Evolutionary conservation across 2,888 invertebrate genomes (phyloP), one percentile per base, ranked within the genome.

Genomic region (Spodoptera exigua): DNA sequence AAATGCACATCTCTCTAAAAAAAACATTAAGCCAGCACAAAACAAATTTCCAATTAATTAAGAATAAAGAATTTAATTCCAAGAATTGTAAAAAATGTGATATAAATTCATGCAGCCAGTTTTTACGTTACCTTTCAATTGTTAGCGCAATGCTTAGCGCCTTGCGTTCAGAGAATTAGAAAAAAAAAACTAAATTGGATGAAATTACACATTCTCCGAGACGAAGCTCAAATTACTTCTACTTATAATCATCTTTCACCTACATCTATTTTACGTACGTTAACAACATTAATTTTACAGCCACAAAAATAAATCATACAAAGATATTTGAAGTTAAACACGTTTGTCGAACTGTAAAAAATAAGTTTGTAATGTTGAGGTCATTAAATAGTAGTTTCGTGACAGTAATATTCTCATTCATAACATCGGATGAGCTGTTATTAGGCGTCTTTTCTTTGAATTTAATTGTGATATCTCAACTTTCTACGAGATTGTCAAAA

Each of bases 121-220:
- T 72, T 77, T 70, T 57, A 67, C 64, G 70, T 70, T 73, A 70
- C 76, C 61, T 72, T 66, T 60, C 66, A 56, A 73, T 76, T 74
- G 63, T 67, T 64, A 72, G 54, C 63, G 59, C 44, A 35, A 34
- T 63, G 63, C 44, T 73, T 76, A 76, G 41, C 63, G 63, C 65
- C 41, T 40, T 51, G 7, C 7, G 37, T 36, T 47, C 43, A 32
- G 21, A 27, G 12, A 27, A 45, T 37, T 47, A 37, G 10, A 61
- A 75, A 77, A 76, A 77, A 81, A 82, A 83, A 86, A 82, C 81
- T 73, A 85, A 88, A 90, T 90, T 88, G 82, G 85, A 88, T 88
- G 81, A 85, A 90, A 90, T 91, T 89, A 91, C 87, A 89, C 84
- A 87, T 89, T 86, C 84, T 80, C 79, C 62, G 58, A 47, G 35